phyloP scores from a whole-genome alignment of 2,113 vertebrate species.

The Todiramphus saurophagus region DNA sequence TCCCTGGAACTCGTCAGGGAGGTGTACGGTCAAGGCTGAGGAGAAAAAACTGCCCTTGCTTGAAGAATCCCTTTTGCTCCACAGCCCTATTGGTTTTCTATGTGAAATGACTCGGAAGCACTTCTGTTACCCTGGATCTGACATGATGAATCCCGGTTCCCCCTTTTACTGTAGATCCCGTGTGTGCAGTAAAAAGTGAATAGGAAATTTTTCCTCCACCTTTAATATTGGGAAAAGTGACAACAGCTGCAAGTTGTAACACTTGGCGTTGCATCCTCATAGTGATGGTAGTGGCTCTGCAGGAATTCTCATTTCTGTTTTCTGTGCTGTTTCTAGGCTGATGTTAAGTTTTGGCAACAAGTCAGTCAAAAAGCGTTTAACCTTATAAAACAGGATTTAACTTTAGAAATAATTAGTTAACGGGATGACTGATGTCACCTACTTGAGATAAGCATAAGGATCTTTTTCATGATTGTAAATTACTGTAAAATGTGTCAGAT shows the following conservation, averaged over 20 bases:
- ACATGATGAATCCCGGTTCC: background rate
- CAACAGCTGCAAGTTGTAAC: background rate
- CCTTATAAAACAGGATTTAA: background rate
- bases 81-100: background rate
- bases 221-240: background rate
- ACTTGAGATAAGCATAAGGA: background rate
- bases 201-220: background rate
- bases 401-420: slow-evolving; percentile 2
- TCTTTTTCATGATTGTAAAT: slow-evolving; percentile 25
- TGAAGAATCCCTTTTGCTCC: background rate
- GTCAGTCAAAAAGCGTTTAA: background rate
- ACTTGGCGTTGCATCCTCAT: slow-evolving; percentile 21
- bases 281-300: background rate
- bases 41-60: background rate
- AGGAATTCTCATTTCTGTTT: slow-evolving; percentile 45
- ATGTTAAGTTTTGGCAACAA: background rate
- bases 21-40: accelerated
- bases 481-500: slow-evolving; percentile 35
- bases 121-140: background rate
- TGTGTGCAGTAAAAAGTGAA: background rate
- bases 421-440: background rate
- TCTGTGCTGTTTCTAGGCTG: slow-evolving; percentile 22
- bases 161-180: background rate
- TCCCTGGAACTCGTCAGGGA: background rate
- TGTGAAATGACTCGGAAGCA: background rate